Evolutionary conservation across 37 sponge, comb jelly and placozoan genomes (phyloP).

Genomic region (Axinella damicornis): DNA sequence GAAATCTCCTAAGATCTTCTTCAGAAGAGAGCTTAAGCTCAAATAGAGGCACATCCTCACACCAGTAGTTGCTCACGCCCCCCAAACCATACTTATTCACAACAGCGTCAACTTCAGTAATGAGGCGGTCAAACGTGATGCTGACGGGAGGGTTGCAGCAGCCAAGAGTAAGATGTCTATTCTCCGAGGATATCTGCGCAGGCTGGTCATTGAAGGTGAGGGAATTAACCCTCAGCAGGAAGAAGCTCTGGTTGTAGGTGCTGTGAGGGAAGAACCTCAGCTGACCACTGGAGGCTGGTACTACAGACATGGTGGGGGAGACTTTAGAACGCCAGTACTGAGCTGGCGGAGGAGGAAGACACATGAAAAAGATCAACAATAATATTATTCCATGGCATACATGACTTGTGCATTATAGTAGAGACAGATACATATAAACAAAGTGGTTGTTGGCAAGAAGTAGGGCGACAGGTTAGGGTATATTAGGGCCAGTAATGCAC

Average conservation of each 20-base stretch:
- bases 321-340: too few species aligned
- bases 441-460: too few species aligned
- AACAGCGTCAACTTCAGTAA: background rate
- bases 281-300: too few species aligned
- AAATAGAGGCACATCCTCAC: background rate
- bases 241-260: background rate
- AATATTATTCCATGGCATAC: too few species aligned
- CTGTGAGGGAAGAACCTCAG: background rate
- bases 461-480: too few species aligned
- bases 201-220: background rate
- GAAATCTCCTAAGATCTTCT: background rate
- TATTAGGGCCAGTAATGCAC: too few species aligned
- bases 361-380: too few species aligned
- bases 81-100: background rate
- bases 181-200: background rate
- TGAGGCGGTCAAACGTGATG: background rate
- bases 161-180: background rate
- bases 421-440: too few species aligned
- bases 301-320: too few species aligned
- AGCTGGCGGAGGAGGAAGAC: too few species aligned
- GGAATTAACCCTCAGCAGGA: background rate
- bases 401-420: too few species aligned
- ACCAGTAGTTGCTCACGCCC: constrained; percentile 16
- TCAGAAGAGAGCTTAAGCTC: background rate
- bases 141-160: background rate